Conservation (phyloP, 2,797 vertebrate species). For the Vespertilio murinus region DNA sequence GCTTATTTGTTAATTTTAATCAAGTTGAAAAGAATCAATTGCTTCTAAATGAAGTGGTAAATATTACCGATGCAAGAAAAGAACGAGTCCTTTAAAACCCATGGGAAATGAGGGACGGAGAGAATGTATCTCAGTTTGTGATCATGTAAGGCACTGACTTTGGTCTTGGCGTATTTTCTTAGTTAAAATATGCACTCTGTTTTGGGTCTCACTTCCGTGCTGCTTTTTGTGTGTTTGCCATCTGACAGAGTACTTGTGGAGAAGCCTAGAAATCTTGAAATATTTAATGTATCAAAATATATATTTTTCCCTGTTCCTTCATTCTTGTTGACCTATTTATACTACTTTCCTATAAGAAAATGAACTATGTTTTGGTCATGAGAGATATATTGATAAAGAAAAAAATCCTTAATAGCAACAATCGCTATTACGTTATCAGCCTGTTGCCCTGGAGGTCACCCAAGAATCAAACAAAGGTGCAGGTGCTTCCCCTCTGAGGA, state of each 20-base stretch:
- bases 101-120: background rate
- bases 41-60: constrained; percentile 40
- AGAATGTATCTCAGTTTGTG: background rate
- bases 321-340: constrained; percentile 13
- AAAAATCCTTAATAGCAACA: background rate
- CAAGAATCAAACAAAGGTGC: background rate
- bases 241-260: background rate
- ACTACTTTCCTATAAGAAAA: background rate
- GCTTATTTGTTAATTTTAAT: constrained; percentile 56
- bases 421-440: background rate
- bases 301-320: constrained; percentile 22
- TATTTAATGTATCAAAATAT: constrained; percentile 60
- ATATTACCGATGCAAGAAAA: background rate
- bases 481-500: background rate
- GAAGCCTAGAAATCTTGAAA: constrained; percentile 42
- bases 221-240: background rate
- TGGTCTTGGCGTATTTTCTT: background rate
- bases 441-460: background rate
- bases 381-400: constrained; percentile 64
- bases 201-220: background rate
- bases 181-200: background rate
- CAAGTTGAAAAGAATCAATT: constrained; percentile 48
- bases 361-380: constrained; percentile 46
- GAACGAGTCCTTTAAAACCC: background rate
- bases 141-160: background rate